Base-by-base conservation (phyloP, 1,140 invertebrate species). In the Drosophila hydei region DNA sequence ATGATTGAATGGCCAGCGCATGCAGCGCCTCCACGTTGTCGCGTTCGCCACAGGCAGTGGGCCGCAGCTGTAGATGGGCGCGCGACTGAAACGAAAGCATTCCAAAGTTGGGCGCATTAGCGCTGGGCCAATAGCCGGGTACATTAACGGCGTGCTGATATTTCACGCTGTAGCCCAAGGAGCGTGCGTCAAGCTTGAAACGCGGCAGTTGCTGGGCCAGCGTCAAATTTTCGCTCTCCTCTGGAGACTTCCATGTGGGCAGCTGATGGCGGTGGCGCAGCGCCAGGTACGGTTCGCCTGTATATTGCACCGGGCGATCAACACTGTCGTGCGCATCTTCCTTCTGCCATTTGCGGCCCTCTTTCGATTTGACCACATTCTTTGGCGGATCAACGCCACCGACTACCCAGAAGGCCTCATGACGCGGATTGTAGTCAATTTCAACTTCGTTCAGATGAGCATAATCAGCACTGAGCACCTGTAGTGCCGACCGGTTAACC, bases 321-420 rank as follows among this genome's bases (percentile, higher is more conserved):
- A 94, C 78, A 8, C 93, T 93, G 23, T 94, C 92, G 68, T 94
- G 72, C 5, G 88, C 89, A 43, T 77, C 70, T 1, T 92, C 70
- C 89, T 93, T 92, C 4, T 90, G 72, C 84, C 89, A 92, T 0
- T 75, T 63, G 19, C 83, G 78, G 12, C 91, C 75, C 50, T 90
- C 75, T 71, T 92, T 92, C 38, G 71, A 89, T 56, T 90, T 93
- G 5, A 89, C 85, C 3, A 93, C 76, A 73, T 83, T 80, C 40
- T 87, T 64, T n/a, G 93, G 92, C 1, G 94, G 93, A 73, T 94
- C 88, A 71, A 96, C 77, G 5, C 95, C 95, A 67, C 96, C 96
- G 58, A 93, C 93, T 76, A 93, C 93, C 96, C 96, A 97, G 90
- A 95, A 96, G 47, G 96, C 94, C 93, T 97, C 96, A 75, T 95